Conservation (phyloP, 2,113 vertebrate species). For the Dipodomys merriami region DNA sequence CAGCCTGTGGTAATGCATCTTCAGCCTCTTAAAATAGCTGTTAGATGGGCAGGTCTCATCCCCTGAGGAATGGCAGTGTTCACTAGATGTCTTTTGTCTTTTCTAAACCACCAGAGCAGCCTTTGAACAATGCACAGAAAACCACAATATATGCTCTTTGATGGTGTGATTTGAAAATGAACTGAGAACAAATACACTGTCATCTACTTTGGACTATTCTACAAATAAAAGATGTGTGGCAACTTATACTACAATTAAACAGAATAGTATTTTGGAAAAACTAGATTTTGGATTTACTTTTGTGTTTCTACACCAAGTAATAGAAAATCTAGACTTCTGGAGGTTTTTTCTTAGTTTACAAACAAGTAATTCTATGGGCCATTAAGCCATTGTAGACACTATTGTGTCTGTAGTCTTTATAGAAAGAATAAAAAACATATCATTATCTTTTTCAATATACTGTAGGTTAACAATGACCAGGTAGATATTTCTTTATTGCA, state of each 20-base stretch:
- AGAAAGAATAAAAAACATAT: not conserved
- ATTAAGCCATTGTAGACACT: not conserved
- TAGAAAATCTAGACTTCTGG: constrained; percentile 20
- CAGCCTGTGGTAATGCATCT: constrained; percentile 58
- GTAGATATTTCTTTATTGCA: not conserved
- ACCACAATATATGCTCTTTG: constrained; percentile 8
- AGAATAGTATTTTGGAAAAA: not conserved
- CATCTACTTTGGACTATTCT: constrained; percentile 33
- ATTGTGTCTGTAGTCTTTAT: not conserved
- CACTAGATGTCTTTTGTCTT: constrained; percentile 12
- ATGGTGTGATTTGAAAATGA: constrained; percentile 27
- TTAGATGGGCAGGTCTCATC: constrained; percentile 42
- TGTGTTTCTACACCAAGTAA: not conserved
- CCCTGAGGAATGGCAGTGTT: constrained; percentile 35
- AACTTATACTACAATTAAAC: not conserved
- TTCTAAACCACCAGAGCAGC: not conserved
- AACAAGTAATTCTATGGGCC: not conserved
- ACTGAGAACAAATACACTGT: not conserved
- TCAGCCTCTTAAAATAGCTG: constrained; percentile 64
- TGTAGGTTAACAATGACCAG: not conserved
- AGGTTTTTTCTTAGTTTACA: not conserved
- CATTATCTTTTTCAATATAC: not conserved
- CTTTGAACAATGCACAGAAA: constrained; percentile 61
- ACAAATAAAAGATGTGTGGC: not conserved
- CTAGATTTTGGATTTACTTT: not conserved